Base-by-base conservation (phyloP, 2,113 vertebrate genomes). In the Lampris incognitus region DNA sequence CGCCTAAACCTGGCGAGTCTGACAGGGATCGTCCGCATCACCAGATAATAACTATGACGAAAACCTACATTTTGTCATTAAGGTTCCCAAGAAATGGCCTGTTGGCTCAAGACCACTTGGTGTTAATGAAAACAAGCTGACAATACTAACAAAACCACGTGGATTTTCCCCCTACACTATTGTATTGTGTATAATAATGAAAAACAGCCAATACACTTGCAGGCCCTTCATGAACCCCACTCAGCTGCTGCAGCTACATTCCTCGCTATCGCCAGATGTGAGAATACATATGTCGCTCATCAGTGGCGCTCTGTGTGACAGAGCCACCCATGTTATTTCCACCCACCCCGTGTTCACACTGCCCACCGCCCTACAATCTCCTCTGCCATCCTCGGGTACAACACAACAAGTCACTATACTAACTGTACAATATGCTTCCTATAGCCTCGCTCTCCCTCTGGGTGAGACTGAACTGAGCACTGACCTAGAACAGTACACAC, bases 331-430 rank as follows among this genome's bases (percentile, higher is more conserved):
- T 57, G 78, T 75, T 61, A 80, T 85, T 84, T 84, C 83, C 87
- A 64, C 85, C 41, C 54, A 39, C 67, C 79, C 83, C 69, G 81
- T 82, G 76, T 3, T 72, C 51, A 50, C 41, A 59, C 59, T 67
- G 72, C 64, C 84, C 71, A 9, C 76, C 40, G 37, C 66, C 67
- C 48, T 56, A 85, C 76, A 36, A 60, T 87, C 84, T 87, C 82
- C 66, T 83, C 77, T 64, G 69, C 74, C 85, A 58, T 84, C 86
- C 85, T 76, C 48, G 67, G 70, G 78, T 89, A 91, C 87, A 88
- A 91, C 76, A 91, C 87, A 91, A 91, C 88, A 89, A 87, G 82
- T 93, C 92, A 93, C 91, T 90, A 91, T 82, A 87, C 89, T 92
- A 92, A 92, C 90, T 88, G 87, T 90, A 91, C 89, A 87, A 91